phyloP scores from a whole-genome alignment of 2,113 vertebrate species.

The Myocastor coypus region DNA sequence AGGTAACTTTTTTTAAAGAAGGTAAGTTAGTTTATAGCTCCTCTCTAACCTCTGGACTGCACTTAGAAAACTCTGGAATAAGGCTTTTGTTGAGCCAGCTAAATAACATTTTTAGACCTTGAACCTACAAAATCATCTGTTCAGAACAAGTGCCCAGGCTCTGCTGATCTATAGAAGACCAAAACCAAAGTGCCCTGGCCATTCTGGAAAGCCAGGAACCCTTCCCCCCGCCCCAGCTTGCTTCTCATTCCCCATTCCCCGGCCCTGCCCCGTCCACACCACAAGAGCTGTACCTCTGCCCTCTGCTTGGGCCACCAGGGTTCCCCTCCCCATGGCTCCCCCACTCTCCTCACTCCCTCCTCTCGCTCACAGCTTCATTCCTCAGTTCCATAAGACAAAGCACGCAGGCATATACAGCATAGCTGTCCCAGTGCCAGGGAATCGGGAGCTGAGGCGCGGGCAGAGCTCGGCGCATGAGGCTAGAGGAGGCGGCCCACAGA shows the following conservation, averaged over 20 bases:
- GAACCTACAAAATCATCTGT: not conserved
- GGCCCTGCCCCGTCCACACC: too few relatives aligned
- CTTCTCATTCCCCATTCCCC: not conserved
- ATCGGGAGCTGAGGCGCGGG: not conserved
- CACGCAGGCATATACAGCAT: not conserved
- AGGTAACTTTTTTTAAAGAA: not conserved
- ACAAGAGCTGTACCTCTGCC: not conserved
- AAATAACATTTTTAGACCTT: not conserved
- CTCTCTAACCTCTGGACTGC: not conserved
- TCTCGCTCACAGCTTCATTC: not conserved
- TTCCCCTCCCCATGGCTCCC: not conserved
- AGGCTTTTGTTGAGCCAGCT: not conserved
- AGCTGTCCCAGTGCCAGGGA: not conserved
- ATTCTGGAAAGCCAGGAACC: not conserved
- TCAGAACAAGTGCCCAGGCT: not conserved
- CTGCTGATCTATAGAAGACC: not conserved
- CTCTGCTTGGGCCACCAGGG: not conserved
- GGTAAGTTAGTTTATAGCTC: not conserved
- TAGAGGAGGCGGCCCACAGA: not conserved
- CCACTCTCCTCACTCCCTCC: not conserved
- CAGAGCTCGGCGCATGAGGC: not conserved
- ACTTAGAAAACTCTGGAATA: not conserved
- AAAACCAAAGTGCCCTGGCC: not conserved
- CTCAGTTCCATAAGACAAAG: not conserved
- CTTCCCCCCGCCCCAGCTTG: not conserved